Base-by-base conservation (phyloP, 2,888 invertebrate species). In the Macrosiphum euphorbiae region DNA sequence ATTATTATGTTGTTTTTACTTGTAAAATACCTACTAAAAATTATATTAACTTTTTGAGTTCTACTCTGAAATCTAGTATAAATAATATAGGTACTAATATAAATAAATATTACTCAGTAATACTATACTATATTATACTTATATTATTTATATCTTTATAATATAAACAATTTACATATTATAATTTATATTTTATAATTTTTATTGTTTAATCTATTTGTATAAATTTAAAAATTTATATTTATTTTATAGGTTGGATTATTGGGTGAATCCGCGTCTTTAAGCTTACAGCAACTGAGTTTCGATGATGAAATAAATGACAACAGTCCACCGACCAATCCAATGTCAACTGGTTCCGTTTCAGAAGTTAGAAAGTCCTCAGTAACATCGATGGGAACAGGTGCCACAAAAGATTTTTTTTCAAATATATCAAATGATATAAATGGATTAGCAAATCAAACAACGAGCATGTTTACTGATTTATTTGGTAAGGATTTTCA, bases 401-500 rank as follows among this genome's bases (percentile, higher is more conserved):
- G 86, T n/a, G 61, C 95, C 16, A 95, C 95, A 11, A 94, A 98
- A 92, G 98, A 98, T 96, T 98, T 99, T 96, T 97, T 99, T 96
- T 97, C 98, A 94, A 97, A 98, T 95, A 98, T 99, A 95, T 98
- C 98, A 95, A 98, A 97, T 58, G 99, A 99, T 96, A 96, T 99
- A 93, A 99, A 98, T 95, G 98, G 98, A 16, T 97, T 99, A 90
- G 99, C 99, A 44, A 98, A 98, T 1, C 98, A 99, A 95, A 99
- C 99, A 0, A 97, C 98, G 35, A 98, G 97, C 96, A 99, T 99
- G 97, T 98, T 99, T 95, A 98, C 98, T 94, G 99, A 98, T 96
- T 97, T 99, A 95, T 99, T 99, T 96, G 98, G 99, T 96, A 96
- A 96, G 96, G 95, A 91, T 85, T 88, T 10, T 20, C 44, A 20